Evolutionary conservation across 2,113 vertebrate genomes (phyloP).

Genomic region (Vulpes vulpes): DNA sequence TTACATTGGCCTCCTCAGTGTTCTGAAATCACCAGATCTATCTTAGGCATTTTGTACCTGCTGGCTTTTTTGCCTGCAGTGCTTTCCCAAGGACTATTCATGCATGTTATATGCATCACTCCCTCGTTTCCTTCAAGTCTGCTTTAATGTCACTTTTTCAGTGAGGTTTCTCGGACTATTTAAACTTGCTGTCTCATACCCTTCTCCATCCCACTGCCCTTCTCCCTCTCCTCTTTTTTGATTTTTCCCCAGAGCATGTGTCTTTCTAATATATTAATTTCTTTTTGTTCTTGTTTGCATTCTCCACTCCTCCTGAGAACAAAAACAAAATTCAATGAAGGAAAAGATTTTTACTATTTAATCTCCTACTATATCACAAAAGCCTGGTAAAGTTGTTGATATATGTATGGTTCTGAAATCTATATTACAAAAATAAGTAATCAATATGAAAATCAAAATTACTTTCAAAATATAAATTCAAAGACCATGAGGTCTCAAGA

Average conservation of each 20-base stretch:
- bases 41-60: background rate
- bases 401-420: background rate
- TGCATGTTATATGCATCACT: background rate
- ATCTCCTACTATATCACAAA: background rate
- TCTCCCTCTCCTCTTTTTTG: background rate
- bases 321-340: background rate
- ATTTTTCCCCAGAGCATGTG: background rate
- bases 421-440: slow-evolving; percentile 14
- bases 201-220: background rate
- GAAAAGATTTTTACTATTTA: background rate
- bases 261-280: background rate
- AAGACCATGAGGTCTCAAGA: background rate
- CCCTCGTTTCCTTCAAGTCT: background rate
- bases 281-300: background rate
- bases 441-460: background rate
- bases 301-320: background rate
- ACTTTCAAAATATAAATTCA: slow-evolving; percentile 1
- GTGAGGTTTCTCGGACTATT: background rate
- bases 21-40: background rate
- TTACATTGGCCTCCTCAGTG: background rate
- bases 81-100: background rate
- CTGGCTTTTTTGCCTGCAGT: background rate
- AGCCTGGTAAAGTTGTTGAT: background rate
- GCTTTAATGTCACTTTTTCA: background rate
- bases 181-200: background rate